phyloP scores from a whole-genome alignment of 2,113 vertebrate species.

The Serinus canaria region DNA sequence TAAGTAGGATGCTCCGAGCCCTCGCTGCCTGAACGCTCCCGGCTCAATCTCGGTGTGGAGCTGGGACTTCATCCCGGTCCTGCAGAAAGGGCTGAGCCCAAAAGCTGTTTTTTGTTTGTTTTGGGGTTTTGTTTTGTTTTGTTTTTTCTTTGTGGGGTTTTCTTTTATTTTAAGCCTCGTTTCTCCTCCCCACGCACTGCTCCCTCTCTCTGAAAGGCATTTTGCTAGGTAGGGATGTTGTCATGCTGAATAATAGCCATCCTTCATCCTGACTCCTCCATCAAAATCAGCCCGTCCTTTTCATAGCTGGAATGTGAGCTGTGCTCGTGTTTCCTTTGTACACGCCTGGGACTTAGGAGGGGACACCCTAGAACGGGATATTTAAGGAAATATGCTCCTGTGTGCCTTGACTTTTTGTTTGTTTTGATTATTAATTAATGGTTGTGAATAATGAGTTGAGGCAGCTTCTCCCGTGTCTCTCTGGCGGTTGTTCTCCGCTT shows the following conservation, averaged over 20 bases:
- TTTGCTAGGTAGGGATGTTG: not conserved
- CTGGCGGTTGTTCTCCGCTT: accelerated
- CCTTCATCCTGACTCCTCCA: not conserved
- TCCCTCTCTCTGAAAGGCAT: not conserved
- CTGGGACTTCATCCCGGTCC: not conserved
- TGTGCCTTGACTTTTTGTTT: not conserved
- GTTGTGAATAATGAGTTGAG: not conserved
- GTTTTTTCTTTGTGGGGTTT: not conserved
- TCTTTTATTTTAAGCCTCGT: not conserved
- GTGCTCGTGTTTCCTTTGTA: not conserved
- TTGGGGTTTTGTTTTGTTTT: not conserved
- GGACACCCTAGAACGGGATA: not conserved
- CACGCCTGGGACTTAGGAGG: not conserved
- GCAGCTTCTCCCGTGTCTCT: not conserved
- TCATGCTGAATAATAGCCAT: not conserved
- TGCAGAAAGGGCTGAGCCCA: not conserved
- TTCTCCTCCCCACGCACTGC: not conserved
- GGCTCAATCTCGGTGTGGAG: accelerated
- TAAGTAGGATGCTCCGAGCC: not conserved
- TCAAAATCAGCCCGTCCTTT: not conserved
- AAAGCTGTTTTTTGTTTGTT: not conserved
- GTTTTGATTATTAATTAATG: not conserved
- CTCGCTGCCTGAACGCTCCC: accelerated
- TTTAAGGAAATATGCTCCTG: not conserved
- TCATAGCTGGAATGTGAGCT: not conserved